Base-by-base conservation (phyloP, 2,888 invertebrate species). In the Esperia sulphurella region DNA sequence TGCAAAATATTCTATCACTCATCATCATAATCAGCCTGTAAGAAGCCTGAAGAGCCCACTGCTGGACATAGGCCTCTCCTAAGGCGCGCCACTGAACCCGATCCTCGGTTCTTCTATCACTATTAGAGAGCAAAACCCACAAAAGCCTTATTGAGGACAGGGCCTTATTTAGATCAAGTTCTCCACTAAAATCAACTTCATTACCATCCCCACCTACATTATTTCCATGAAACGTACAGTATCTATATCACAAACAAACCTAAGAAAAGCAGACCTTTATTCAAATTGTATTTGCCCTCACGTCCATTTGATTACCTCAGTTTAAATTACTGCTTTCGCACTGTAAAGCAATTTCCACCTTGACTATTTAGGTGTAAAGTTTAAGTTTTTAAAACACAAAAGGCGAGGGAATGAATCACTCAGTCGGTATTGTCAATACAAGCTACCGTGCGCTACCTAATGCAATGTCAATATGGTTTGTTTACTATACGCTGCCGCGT, bases 381-480 rank as follows among this genome's bases (percentile, higher is more conserved):
- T 21, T 21, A 5, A 21, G 21, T 21, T 21, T 21, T 21, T 21
- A 21, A 39, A 39, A 39, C 8, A 14, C 8, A 10, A 33, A 9
- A 39, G 14, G 13, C 8, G 14, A 12, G 28, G 14, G 39, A 55
- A 57, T 58, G 49, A 45, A 29, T 49, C 51, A 51, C 46, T 57
- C 56, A 54, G 46, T 33, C 52, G 46, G 44, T 47, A 54, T 49
- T 48, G 61, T 59, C 59, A 72, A 74, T 50, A 73, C 44, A 38
- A 61, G 50, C 73, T 71, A 71, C 75, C 68, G 72, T 61, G 49
- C 49, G 51, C 51, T 57, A 65, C 70, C 75, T 73, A 75, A 74
- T 73, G 71, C 64, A 68, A 51, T 52, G 75, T 70, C 56, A 74
- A 76, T 56, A 74, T 21, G 41, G 14, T 30, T 8, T 44, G 44